Conservation (phyloP, 2,888 invertebrate species). For the Pinctada fucata region DNA sequence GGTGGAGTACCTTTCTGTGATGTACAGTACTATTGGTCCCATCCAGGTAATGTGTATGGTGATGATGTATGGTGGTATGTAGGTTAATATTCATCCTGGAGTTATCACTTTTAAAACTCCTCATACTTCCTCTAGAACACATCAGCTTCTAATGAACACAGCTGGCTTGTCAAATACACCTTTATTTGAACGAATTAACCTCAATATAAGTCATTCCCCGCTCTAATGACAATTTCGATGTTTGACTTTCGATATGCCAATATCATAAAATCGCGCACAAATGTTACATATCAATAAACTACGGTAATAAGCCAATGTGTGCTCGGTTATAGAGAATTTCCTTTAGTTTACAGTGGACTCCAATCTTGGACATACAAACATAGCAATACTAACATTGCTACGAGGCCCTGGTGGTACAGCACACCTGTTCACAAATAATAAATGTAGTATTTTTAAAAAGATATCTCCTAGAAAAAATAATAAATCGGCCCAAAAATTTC, state of each 20-base stretch:
- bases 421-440: too few relatives aligned
- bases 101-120: background rate
- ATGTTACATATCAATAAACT: background rate
- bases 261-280: background rate
- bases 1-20: conserved; percentile 33
- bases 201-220: too few relatives aligned
- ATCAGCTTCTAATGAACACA: background rate
- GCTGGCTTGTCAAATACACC: background rate
- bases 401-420: too few relatives aligned
- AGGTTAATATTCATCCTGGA: conserved; percentile 12
- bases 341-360: background rate
- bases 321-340: background rate
- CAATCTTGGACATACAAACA: background rate
- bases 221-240: background rate
- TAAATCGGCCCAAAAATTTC: too few relatives aligned
- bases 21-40: conserved; percentile 27
- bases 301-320: background rate
- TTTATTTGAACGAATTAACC: background rate
- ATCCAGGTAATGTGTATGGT: conserved; percentile 6
- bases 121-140: background rate
- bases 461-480: too few relatives aligned
- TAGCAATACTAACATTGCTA: background rate
- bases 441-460: too few relatives aligned
- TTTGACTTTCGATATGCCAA: background rate
- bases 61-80: conserved; percentile 9